These are phyloP conservation scores for Macrobrachium rosenbergii DNA, from an alignment of 1,140 invertebrate species.

Conservation along the genomic window DNA sequence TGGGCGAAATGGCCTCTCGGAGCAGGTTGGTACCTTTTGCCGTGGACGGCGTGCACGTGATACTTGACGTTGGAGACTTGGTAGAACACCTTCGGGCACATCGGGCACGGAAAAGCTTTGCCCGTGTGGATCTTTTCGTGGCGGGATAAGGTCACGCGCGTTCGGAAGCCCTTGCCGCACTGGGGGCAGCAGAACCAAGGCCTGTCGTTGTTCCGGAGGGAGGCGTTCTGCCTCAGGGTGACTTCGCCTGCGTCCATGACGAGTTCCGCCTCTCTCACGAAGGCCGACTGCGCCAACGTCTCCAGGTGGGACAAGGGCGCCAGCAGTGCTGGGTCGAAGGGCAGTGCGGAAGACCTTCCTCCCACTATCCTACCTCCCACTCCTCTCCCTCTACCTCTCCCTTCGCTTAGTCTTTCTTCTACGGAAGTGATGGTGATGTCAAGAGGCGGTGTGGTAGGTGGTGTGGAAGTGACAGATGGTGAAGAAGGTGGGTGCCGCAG, in stretches of 20 bases:
- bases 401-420: too few species aligned
- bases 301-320: constrained; percentile 49
- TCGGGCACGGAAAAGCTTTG: constrained; percentile 55
- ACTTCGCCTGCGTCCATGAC: not conserved
- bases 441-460: not conserved
- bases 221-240: not conserved
- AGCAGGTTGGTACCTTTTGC: constrained; percentile 40
- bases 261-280: constrained; percentile 15
- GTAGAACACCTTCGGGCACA: constrained; percentile 59
- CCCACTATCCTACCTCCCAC: too few species aligned
- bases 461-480: constrained; percentile 1
- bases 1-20: not conserved
- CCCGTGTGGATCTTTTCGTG: constrained; percentile 61
- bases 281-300: constrained; percentile 36
- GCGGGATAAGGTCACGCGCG: constrained; percentile 51
- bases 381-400: too few species aligned
- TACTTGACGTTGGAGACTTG: constrained; percentile 62
- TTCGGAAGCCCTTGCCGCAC: constrained; percentile 54
- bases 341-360: not conserved
- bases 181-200: constrained; percentile 53
- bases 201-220: not conserved
- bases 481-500: constrained; percentile 15
- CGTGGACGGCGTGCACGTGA: constrained; percentile 54
- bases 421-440: too few species aligned
- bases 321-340: constrained; percentile 21